These are phyloP conservation scores for Gerosis bhagava DNA, from an alignment of 2,888 invertebrate genomes.

Conservation along the genomic window DNA sequence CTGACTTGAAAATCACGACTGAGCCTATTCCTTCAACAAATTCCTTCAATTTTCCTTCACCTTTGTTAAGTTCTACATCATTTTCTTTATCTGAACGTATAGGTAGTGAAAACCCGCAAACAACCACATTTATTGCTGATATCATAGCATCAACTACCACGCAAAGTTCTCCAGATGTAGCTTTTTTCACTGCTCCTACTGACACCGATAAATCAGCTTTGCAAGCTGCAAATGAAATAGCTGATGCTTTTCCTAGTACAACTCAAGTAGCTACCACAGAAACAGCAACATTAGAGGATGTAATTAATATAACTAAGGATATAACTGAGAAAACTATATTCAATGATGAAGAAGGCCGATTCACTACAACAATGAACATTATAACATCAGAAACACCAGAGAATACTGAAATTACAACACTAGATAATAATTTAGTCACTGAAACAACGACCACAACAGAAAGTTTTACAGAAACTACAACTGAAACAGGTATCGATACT, in stretches of 20 bases:
- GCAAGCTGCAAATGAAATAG: constrained; percentile 31
- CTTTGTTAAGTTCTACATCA: constrained; percentile 38
- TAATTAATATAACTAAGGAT: constrained; percentile 18
- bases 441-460: constrained; percentile 38
- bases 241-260: constrained; percentile 33
- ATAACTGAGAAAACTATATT: constrained; percentile 16
- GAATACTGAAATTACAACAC: constrained; percentile 38
- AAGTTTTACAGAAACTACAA: constrained; percentile 43
- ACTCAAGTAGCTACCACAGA: constrained; percentile 25
- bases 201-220: constrained; percentile 22
- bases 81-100: constrained; percentile 35
- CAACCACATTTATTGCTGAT: constrained; percentile 20
- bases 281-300: constrained; percentile 26
- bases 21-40: constrained; percentile 40
- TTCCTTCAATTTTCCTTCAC: constrained; percentile 40
- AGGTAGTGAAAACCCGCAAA: constrained; percentile 27
- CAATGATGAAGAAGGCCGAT: constrained; percentile 30
- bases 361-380: constrained; percentile 42
- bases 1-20: constrained; percentile 36
- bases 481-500: constrained; percentile 41
- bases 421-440: constrained; percentile 33
- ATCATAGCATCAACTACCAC: constrained; percentile 20
- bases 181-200: constrained; percentile 9
- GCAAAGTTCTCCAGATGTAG: constrained; percentile 23
- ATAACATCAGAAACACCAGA: constrained; percentile 31